phyloP scores from a whole-genome alignment of 2,888 invertebrate genomes.

The Melanostoma mellinum region DNA sequence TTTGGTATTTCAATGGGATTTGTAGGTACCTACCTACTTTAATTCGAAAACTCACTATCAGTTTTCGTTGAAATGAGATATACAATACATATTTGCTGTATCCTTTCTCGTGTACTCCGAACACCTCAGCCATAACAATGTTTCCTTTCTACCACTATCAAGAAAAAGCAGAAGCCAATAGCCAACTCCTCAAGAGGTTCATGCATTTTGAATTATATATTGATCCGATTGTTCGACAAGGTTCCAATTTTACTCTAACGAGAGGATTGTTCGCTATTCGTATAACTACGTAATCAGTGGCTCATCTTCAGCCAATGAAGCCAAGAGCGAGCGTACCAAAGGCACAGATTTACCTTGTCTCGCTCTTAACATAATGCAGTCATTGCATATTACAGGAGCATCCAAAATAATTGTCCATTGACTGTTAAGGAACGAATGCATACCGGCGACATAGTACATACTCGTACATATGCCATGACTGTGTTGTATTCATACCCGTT shows the following conservation, averaged over 20 bases:
- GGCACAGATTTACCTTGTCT: not conserved
- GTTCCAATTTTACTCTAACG: slow-evolving; percentile 33
- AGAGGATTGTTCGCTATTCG: slow-evolving; percentile 10
- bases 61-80: too few species aligned
- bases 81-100: too few species aligned
- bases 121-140: too few species aligned
- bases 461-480: slow-evolving; percentile 1
- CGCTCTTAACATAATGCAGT: slow-evolving; percentile 19
- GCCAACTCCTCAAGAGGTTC: not conserved
- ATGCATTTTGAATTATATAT: slow-evolving; percentile 16
- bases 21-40: too few species aligned
- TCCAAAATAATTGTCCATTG: slow-evolving; percentile 48
- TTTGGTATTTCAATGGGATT: too few species aligned
- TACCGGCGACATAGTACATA: too few species aligned
- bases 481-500: slow-evolving; percentile 11
- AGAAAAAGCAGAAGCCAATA: not conserved
- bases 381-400: slow-evolving; percentile 32
- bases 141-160: too few species aligned
- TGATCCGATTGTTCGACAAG: slow-evolving; percentile 23
- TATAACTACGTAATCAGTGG: not conserved
- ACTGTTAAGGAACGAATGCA: not conserved
- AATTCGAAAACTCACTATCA: too few species aligned
- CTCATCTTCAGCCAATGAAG: slow-evolving; percentile 23
- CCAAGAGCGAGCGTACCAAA: not conserved
- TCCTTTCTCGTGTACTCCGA: too few species aligned